These are phyloP conservation scores for Brachypalpus laphriformis DNA, from an alignment of 2,888 invertebrate species.

Conservation along the genomic window DNA sequence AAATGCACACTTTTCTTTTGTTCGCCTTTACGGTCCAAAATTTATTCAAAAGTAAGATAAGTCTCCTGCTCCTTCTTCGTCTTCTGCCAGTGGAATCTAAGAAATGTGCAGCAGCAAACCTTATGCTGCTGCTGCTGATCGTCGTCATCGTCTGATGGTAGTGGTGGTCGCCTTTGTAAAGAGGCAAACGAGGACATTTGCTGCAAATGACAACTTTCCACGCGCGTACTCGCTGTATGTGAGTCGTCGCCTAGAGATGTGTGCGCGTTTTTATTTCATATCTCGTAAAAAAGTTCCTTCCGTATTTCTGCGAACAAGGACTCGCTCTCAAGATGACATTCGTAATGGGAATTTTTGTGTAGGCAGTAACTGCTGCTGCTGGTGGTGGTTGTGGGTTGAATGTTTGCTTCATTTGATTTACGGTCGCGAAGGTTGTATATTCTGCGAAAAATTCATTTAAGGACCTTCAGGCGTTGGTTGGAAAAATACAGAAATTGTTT, in stretches of 20 bases:
- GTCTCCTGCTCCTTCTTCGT: constrained; percentile 22
- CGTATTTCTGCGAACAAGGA: constrained; percentile 45
- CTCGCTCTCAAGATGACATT: constrained; percentile 51
- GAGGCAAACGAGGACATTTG: constrained; percentile 68
- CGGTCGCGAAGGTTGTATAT: constrained; percentile 16
- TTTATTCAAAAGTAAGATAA: constrained; percentile 74
- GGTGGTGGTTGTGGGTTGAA: constrained; percentile 8
- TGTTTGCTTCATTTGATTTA: constrained; percentile 62
- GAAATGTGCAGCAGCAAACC: constrained; percentile 13
- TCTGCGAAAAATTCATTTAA: constrained; percentile 33
- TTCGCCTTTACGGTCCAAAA: constrained; percentile 70
- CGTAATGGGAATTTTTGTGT: constrained; percentile 61
- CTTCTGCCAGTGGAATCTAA: constrained; percentile 14
- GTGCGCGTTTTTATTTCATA: constrained; percentile 55
- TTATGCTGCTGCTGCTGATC: constrained; percentile 17
- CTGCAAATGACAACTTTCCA: constrained; percentile 72
- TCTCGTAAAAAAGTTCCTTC: constrained; percentile 25
- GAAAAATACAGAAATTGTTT: constrained; percentile 36
- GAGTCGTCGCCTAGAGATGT: constrained; percentile 38
- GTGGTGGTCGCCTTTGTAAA: constrained; percentile 57
- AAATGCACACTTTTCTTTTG: constrained; percentile 74
- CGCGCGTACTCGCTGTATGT: constrained; percentile 16
- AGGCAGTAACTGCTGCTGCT: constrained; percentile 17
- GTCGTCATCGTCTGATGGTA: constrained; percentile 17
- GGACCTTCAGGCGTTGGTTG: constrained; percentile 8